Base-by-base conservation (phyloP, 2,113 vertebrate species). In the Leucosticte australis region DNA sequence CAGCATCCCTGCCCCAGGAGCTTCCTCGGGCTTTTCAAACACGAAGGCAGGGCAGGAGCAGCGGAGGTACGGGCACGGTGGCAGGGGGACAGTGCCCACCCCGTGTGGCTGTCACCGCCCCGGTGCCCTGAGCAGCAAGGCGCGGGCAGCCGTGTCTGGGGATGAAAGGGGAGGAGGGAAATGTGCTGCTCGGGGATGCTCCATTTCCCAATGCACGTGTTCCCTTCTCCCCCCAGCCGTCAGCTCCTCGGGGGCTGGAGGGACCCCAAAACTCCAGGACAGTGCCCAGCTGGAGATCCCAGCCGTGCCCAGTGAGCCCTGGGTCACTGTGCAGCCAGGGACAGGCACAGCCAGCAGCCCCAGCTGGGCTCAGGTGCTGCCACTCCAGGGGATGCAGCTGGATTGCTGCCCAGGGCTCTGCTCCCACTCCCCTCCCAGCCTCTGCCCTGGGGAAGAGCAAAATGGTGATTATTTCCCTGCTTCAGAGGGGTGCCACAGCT, bases 141-240 rank as follows among this genome's bases (percentile, higher is more conserved):
- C 0, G 5, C 41, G 6, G 50, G 15, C 21, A 63, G 49, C 21
- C 42, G 85, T 79, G 53, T 33, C 92, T 85, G 33, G 79, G 81
- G 95, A 56, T 59, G 53, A 57, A 75, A 52, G 62, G 55, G 46
- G 87, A 87, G 83, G 62, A 88, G 76, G 41, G 23, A 71, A 63
- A 64, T 0, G 1, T 26, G 22, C 10, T 37, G 75, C 79, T 79
- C 11, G 21, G 63, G 37, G 50, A 35, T 83, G 44, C 28, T 86
- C 49, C 24, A 2, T 30, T 52, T 65, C 62, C 87, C 41, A 41
- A 8, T 4, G 28, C 42, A 13, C 0, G 0, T 0, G 0, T 57
- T 26, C 42, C 39, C 28, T 71, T 75, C 30, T 79, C 16, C 10
- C 27, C 11, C 1, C 33, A 53, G 16, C 16, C 20, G 0, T 17